Conservation (phyloP, 2,797 vertebrate species). For the Microcaecilia unicolor region DNA sequence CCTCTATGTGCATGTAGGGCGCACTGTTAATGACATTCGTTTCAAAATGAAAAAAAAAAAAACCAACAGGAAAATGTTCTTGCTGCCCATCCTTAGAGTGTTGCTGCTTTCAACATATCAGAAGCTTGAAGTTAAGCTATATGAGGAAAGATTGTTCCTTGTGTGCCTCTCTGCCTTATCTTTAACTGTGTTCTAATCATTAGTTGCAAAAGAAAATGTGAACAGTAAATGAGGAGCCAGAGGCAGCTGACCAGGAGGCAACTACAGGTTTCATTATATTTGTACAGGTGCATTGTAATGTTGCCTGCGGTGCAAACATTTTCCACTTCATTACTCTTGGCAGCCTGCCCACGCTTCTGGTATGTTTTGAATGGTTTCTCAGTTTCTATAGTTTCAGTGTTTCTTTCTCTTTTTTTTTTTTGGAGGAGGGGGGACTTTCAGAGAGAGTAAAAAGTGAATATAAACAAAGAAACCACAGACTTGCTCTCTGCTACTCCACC, state of each 20-base stretch:
- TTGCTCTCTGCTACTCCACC: constrained; percentile 3
- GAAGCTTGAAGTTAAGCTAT: no score
- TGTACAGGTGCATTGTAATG: constrained; percentile 72
- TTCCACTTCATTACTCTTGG: constrained; percentile 74
- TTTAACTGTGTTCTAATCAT: constrained; percentile 16
- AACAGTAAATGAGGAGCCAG: constrained; percentile 18
- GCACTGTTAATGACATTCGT: no score
- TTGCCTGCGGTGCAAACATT: constrained; percentile 65
- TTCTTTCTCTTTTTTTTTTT: constrained; percentile 54
- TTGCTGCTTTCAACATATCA: no score
- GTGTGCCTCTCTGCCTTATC: constrained; percentile 14
- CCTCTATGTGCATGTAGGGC: no score
- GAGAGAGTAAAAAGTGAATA: constrained; percentile 39
- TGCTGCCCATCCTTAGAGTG: no score
- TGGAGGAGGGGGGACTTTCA: constrained; percentile 46
- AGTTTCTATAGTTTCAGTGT: constrained; percentile 44
- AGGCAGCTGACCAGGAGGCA: constrained; percentile 15
- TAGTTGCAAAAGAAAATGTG: constrained; percentile 7
- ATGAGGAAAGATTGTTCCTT: not conserved
- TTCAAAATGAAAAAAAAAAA: no score
- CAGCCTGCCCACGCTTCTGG: constrained; percentile 30
- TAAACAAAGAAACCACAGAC: constrained; percentile 38
- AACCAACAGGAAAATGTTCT: no score
- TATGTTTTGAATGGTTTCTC: constrained; percentile 24
- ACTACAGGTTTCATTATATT: constrained; percentile 47